Evolutionary conservation across 1,140 invertebrate species (phyloP), one percentile per base, ranked within the genome.

Genomic region (Lucilia cuprina): DNA sequence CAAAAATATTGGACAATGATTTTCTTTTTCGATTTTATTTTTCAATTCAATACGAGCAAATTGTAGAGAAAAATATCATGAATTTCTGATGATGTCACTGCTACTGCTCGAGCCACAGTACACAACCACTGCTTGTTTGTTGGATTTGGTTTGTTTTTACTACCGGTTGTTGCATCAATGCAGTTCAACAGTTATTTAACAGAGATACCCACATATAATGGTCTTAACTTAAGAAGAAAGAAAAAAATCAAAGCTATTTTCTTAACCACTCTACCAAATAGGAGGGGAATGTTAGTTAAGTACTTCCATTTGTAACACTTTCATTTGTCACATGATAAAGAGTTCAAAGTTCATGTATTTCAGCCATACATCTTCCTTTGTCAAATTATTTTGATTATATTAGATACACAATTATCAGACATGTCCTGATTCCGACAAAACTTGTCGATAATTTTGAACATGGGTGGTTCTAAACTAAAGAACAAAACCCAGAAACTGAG

Each of bases 111-210:
- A n/a, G 55, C 55, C 55, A 41, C 41, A 41, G 41, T 41, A 41
- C 41, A 60, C 55, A 60, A 60, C 14, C 14, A 60, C 55, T 70
- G 21, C 21, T 30, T 70, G 65, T 70, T 70, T 19, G 14, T n/a
- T 60, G 55, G 25, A 70, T 70, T 70, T 2, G 9, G 65, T 70
- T 70, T 19, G n/a, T 70, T 17, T n/a, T n/a, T 60, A 19, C 65
- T 70, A 70, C 65, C n/a, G 65, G 21, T 70, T 70, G 19, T 70
- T 70, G 65, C 65, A 70, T 25, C 65, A 70, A 70, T 21, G 65
- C 65, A 70, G 65, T 70, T 70, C 65, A 70, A 70, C 65, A 70
- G 65, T 70, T 70, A 70, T 70, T 70, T 70, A 70, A 5, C 55
- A 60, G n/a, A 60, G 65, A 25, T 70, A 25, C 65, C 19, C 19